Evolutionary conservation across 2,113 vertebrate genomes (phyloP).

Genomic region (Atlantisia rogersi): DNA sequence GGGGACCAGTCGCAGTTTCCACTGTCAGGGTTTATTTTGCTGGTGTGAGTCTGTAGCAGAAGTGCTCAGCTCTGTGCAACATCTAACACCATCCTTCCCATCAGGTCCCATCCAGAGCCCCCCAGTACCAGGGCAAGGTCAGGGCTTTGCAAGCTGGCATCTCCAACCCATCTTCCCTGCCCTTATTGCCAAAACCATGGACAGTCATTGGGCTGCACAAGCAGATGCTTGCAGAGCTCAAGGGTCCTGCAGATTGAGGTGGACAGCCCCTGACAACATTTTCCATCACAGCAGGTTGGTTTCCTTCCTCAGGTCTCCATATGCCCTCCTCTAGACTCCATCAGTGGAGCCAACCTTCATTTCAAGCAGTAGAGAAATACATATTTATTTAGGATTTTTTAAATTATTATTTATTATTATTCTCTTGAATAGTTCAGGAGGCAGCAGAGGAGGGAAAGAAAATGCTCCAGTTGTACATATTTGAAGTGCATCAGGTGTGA

Average conservation of each 20-base stretch:
- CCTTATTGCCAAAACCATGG: background rate
- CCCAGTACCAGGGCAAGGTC: background rate
- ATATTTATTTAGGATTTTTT: background rate
- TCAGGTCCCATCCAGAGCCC: background rate
- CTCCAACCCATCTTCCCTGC: background rate
- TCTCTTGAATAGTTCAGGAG: background rate
- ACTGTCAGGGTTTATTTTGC: background rate
- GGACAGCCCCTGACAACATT: background rate
- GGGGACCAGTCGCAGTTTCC: background rate
- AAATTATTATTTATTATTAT: too few relatives aligned
- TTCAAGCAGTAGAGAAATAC: background rate
- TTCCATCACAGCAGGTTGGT: accelerated
- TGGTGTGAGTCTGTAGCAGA: background rate
- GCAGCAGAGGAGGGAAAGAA: background rate
- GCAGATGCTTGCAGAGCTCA: background rate
- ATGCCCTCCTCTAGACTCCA: background rate
- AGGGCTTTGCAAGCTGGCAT: background rate
- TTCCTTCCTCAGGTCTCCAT: background rate
- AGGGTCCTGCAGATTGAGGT: background rate
- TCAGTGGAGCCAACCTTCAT: background rate
- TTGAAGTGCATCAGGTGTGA: background rate
- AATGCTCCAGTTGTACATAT: background rate
- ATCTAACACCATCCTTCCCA: background rate
- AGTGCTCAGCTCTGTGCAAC: background rate
- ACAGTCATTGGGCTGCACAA: background rate